A percentile compares a stretch with the other conserved stretches of the same genome.
Evolutionary conservation across 2,113 vertebrate species (phyloP).

Genomic region (Varanus komodoensis): DNA sequence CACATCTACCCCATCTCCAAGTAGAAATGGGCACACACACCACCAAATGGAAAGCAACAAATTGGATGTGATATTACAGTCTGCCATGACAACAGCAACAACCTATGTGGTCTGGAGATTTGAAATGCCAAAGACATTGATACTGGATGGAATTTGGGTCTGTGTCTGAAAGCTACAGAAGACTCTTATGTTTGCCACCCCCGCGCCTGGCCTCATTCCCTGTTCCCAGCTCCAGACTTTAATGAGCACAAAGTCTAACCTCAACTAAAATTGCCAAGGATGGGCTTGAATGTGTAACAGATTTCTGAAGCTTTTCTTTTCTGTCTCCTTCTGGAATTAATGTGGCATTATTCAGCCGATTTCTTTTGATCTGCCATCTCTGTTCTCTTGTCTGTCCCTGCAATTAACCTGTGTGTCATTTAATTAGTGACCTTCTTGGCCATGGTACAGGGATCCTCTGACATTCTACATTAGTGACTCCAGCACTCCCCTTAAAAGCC

Average conservation of each 20-base stretch:
- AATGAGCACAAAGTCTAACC: neutral
- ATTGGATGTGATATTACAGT: neutral
- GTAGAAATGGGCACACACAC: neutral
- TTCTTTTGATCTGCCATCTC: slow-evolving; percentile 49
- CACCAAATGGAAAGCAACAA: slow-evolving; percentile 28
- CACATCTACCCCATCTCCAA: neutral
- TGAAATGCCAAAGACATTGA: neutral
- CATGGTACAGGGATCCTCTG: slow-evolving; percentile 49
- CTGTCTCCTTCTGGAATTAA: neutral
- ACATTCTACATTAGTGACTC: slow-evolving; percentile 56
- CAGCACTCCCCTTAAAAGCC: slow-evolving; percentile 48
- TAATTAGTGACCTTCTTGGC: slow-evolving; percentile 54
- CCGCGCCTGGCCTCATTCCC: neutral
- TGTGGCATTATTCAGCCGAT: slow-evolving; percentile 25
- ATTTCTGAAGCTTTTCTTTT: slow-evolving; percentile 1
- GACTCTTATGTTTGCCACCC: neutral
- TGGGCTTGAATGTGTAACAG: slow-evolving; percentile 1
- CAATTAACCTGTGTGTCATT: slow-evolving; percentile 66
- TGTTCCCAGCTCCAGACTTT: neutral
- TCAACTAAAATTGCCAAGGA: slow-evolving; percentile 44
- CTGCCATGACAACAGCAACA: neutral
- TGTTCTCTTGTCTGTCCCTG: slow-evolving; percentile 40
- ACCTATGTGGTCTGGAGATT: neutral
- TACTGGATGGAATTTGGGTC: neutral
- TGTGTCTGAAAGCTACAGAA: neutral